These are phyloP conservation scores for Saguinus imperator DNA, from an alignment of 2,113 vertebrate species.

Conservation along the genomic window DNA sequence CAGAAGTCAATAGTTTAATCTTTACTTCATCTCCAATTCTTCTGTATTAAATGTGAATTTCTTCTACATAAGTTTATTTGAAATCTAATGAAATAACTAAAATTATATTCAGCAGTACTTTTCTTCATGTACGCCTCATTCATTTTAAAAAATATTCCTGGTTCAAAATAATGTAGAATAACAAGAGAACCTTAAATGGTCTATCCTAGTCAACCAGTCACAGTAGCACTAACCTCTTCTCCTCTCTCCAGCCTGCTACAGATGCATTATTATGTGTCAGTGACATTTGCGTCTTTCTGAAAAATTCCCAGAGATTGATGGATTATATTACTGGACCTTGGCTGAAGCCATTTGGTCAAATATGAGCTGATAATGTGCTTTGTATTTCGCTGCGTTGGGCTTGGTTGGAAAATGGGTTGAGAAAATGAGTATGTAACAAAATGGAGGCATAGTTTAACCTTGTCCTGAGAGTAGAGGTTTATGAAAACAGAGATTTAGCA, in stretches of 20 bases:
- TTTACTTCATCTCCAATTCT: neutral
- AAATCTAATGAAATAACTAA: slow-evolving; percentile 19
- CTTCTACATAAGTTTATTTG: neutral
- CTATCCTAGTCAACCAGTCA: neutral
- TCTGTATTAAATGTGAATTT: neutral
- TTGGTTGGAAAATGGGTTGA: neutral
- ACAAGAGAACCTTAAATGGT: neutral
- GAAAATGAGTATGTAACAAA: neutral
- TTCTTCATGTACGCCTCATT: neutral
- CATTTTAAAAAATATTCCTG: neutral
- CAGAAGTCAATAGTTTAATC: neutral
- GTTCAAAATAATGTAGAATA: neutral
- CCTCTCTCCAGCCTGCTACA: neutral
- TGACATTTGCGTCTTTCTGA: neutral
- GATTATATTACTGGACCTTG: neutral
- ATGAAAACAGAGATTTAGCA: neutral
- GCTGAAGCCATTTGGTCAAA: neutral
- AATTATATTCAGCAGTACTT: neutral
- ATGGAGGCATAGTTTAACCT: neutral
- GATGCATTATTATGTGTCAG: neutral
- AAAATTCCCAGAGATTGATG: neutral
- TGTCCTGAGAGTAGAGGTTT: neutral
- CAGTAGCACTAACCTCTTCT: neutral
- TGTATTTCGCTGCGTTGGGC: neutral
- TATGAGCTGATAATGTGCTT: neutral